These are phyloP conservation scores for Chelonus insularis DNA, from an alignment of 1,140 invertebrate species.

Conservation along the genomic window DNA sequence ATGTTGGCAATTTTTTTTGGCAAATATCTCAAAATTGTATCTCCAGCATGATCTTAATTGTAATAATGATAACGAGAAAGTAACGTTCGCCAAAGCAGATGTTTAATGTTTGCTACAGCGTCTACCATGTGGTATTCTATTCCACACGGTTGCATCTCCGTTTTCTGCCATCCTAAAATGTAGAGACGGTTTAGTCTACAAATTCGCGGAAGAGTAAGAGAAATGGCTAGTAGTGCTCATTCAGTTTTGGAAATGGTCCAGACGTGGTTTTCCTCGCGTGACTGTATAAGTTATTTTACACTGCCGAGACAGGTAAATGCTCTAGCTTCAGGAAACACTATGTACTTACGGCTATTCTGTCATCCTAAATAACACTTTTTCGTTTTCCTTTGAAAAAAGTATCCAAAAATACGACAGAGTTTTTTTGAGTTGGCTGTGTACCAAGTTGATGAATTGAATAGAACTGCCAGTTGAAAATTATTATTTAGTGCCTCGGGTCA, in stretches of 20 bases:
- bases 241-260: conserved; percentile 25
- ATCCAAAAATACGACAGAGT: no score
- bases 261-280: conserved; percentile 13
- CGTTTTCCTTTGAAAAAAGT: background rate
- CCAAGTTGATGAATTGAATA: no score
- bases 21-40: no score
- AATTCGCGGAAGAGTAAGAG: background rate
- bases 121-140: background rate
- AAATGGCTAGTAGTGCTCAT: background rate
- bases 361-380: conserved; percentile 4
- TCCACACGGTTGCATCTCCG: background rate
- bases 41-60: background rate
- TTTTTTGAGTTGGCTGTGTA: no score
- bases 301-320: conserved; percentile 11
- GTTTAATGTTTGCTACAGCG: background rate
- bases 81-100: background rate
- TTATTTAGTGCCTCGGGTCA: no score
- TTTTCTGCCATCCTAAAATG: no score
- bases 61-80: background rate
- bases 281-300: conserved; percentile 14
- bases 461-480: no score
- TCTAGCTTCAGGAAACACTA: background rate
- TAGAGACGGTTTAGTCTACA: no score
- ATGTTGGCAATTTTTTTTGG: no score
- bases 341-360: background rate